Base-by-base conservation (phyloP, 1,140 invertebrate species). In the Aphelenchoides besseyi region DNA sequence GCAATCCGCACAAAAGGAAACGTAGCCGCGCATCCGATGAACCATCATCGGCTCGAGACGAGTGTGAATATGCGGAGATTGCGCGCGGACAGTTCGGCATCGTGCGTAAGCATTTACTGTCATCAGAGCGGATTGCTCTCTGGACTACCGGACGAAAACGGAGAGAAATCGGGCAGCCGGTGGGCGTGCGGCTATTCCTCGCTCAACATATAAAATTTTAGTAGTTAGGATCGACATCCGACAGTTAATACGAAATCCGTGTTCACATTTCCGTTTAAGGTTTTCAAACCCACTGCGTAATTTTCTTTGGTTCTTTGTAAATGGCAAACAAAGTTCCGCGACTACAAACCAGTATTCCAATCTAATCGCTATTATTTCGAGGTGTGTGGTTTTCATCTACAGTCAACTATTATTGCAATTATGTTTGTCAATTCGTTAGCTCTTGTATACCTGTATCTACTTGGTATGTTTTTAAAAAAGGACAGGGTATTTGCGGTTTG, bases 131-230 rank as follows among this genome's bases (percentile, higher is more conserved):
- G 41, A 48, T 48, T 23, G 41, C 41, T 48, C 41, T 48, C 41
- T 48, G 41, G 41, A 48, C 41, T 48, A 48, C 41, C 41, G 41
- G 41, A 23, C 41, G 41, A 23, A 48, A 48, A 48, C n/a, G n/a
- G n/a, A n/a, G 41, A 48, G 41, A 48, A 48, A 23, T 12, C 41
- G 41, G 41, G 23, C 41, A 16, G 41, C 41, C 41, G 41, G 23
- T 48, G 41, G 41, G 41, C 41, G 41, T 48, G 41, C 41, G 41
- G 41, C 41, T 48, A 48, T 48, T 48, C 41, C 41, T 48, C 41
- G 41, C 41, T 23, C 23, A 48, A 48, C 41, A 23, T 23, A 48
- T 48, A 48, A 48, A 48, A 48, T 48, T 48, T 48, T 48, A 12
- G 41, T 48, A 12, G 41, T 48, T 48, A 23, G 41, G 41, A 48